Conservation (phyloP, 2,797 vertebrate genomes). For the Platalea minor region DNA sequence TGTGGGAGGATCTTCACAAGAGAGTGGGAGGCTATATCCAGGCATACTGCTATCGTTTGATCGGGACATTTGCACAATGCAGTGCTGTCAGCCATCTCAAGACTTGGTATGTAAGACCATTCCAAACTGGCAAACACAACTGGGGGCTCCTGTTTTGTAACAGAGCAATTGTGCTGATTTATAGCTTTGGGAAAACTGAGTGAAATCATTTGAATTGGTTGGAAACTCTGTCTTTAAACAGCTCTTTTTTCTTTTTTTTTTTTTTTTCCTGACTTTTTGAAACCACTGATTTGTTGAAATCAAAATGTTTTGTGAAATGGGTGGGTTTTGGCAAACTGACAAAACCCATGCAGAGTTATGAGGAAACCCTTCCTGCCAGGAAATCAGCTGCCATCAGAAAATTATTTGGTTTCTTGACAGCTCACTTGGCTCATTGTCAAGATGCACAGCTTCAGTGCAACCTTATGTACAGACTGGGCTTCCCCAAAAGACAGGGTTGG, state of each 20-base stretch:
- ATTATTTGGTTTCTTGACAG: conserved; percentile 31
- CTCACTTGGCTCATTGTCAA: not conserved
- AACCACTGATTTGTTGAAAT: conserved; percentile 42
- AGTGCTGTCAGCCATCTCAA: not conserved
- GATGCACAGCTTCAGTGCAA: not conserved
- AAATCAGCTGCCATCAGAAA: conserved; percentile 42
- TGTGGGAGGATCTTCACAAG: not conserved
- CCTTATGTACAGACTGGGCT: not conserved
- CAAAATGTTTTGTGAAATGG: conserved; percentile 41
- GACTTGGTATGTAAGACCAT: not conserved
- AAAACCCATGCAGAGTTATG: conserved; percentile 27
- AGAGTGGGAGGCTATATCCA: not conserved
- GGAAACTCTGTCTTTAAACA: not conserved
- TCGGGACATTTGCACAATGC: not conserved
- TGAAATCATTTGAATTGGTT: not conserved
- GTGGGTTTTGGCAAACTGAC: conserved; percentile 21
- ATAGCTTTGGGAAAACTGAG: conserved; percentile 29
- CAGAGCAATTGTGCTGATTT: conserved; percentile 4
- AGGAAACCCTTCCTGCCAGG: conserved; percentile 39
- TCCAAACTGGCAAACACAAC: conserved; percentile 14
- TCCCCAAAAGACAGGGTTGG: not conserved
- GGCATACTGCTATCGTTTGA: not conserved
- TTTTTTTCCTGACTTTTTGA: not conserved
- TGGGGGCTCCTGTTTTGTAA: conserved; percentile 37
- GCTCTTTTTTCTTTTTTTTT: not conserved